Base-by-base conservation (phyloP, 1,140 invertebrate genomes). In the Diploscapter pachys region DNA sequence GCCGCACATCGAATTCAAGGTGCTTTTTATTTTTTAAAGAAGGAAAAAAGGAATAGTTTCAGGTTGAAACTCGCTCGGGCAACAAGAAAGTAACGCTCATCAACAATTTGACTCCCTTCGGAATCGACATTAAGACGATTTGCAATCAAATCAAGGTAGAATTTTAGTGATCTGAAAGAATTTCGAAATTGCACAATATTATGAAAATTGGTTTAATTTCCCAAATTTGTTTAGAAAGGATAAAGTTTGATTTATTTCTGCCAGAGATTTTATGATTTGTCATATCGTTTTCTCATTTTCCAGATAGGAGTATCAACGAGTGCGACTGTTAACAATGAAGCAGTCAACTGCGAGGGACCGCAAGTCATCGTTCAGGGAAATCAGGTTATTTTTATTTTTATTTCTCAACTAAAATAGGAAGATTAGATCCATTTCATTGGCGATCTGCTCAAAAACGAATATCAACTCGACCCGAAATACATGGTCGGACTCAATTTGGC, bases 41-140 rank as follows among this genome's bases (percentile, higher is more conserved):
- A 9, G 71, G 31, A 9, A 13, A 92, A 55, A 90, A 91, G 11
- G 91, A 95, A 73, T 90, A 90, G 78, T 91, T 95, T 86, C 89
- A 89, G 8, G 90, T 94, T 3, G 90, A 89, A 11, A 91, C 90
- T n/a, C 87, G 93, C 70, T 90, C 90, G 50, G 91, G 91, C n/a
- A 93, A 93, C 83, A 96, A 96, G 86, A 95, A 94, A 89, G 92
- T 93, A 9, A 95, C 93, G 2, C 85, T 95, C 56, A 89, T 96
- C 0, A 92, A 92, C 77, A 95, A 95, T 86, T 88, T 95, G 74
- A 92, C 94, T 85, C 87, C 89, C 49, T 95, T 90, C 87, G 93
- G 93, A 11, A 92, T 95, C 75, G 91, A 91, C 81, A 87, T 93
- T 63, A 85, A 89, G 50, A 90, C 91, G 78, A 57, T 74, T n/a